Evolutionary conservation across 2,888 invertebrate genomes (phyloP), one percentile per base, ranked within the genome.

Genomic region (Dryobota labecula): DNA sequence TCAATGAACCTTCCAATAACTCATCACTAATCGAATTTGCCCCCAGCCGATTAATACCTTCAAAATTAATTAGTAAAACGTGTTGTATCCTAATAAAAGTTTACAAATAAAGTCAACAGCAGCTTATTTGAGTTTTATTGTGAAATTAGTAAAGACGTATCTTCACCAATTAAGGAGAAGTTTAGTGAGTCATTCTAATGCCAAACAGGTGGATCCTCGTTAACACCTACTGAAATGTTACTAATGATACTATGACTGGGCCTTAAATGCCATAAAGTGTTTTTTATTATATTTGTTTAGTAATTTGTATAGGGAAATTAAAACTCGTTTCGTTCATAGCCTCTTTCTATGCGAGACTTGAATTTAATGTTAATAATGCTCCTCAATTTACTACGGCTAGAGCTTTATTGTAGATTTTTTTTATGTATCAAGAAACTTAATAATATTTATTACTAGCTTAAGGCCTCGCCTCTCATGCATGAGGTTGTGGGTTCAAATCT

Each of bases 51-150:
- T 80, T 20, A 24, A 62, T 49, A 30, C n/a, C 58, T 56, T 54
- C 69, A 71, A 73, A 82, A 83, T 85, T 87, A 88, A 88, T 90
- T 87, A 86, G 82, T 84, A 78, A 84, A 82, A 82, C 84, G 76
- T 87, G 86, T 90, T 79, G 73, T 77, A 78, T 79, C 76, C 70
- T 74, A 83, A 90, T 85, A 83, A 84, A 84, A 82, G 5, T 30
- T 53, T 47, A 65, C 80, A 88, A 86, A 87, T 88, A 86, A 84
- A 81, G 79, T 72, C 65, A 81, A 86, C 81, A 80, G 80, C 82
- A 84, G 85, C 79, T 47, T 73, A 79, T 60, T 85, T 83, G 67
- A 77, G 77, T 81, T 80, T 70, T 77, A 77, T 84, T 82, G 79
- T 83, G 83, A 82, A 83, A 88, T 86, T 83, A 61, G 60, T 65